Percentiles rank a stretch among this genome's conserved stretches.
Conservation (phyloP, 2,797 vertebrate genomes). For the Chlorospingus semifuscus region DNA sequence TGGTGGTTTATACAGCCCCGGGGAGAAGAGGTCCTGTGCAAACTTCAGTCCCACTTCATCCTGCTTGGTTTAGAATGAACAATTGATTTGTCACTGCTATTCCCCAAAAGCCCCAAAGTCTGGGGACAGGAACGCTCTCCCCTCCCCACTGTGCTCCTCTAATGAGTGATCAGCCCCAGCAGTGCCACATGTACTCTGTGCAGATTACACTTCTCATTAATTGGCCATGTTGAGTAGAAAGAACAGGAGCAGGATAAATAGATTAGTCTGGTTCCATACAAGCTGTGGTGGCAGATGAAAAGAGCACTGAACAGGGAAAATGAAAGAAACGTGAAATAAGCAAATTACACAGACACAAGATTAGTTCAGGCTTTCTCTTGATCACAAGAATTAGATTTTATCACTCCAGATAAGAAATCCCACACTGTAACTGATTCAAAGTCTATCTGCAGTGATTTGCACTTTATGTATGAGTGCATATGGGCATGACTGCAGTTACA, state of each 20-base stretch:
- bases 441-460: neutral
- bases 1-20: neutral
- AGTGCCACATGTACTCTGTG: neutral
- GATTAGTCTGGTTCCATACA: neutral
- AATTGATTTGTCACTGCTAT: neutral
- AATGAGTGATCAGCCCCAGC: neutral
- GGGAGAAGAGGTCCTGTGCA: neutral
- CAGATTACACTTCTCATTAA: neutral
- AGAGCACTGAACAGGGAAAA: conserved; percentile 2
- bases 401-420: conserved; percentile 9
- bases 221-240: neutral
- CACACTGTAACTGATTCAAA: neutral
- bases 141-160: neutral
- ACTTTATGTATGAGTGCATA: neutral
- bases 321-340: conserved; percentile 44
- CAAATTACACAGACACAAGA: conserved; percentile 37
- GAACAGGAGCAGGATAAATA: conserved; percentile 37
- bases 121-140: fast-evolving
- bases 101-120: neutral
- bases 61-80: neutral
- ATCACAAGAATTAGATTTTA: conserved; percentile 36
- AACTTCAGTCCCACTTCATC: neutral
- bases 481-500: neutral
- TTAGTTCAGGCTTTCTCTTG: conserved; percentile 25
- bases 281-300: conserved; percentile 19